Base-by-base conservation (phyloP, 1,140 invertebrate genomes). In the Microplitis demolitor region DNA sequence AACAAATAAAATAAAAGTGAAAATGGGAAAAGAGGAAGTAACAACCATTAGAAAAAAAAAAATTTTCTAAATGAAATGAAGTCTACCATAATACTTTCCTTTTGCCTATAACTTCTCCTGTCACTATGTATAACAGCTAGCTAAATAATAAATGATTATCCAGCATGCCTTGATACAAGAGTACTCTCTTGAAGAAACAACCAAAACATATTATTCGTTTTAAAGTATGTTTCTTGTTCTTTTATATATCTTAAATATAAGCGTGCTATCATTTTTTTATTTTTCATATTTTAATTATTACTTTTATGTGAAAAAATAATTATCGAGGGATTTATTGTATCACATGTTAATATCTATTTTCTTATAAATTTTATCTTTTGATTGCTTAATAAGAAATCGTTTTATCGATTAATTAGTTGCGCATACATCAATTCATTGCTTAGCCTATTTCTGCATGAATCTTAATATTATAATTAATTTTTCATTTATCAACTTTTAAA, bases 101-200 rank as follows among this genome's bases (percentile, higher is more conserved):
- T 80, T 86, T 68, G 66, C 85, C 84, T 85, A 35, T 85, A 87
- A 84, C 86, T 87, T 87, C 86, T 87, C 86, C 86, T 87, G 86
- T 87, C 86, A 87, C 86, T 87, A 87, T 86, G 79, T 83, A 86
- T 87, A 87, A 86, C 84, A 86, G 85, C 85, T 87, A 86, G 85
- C 83, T 85, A 82, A 82, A 63, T 66, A 67, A 74, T 74, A 64
- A 66, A 83, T 81, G 80, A 84, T 85, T 79, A 86, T 84, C 83
- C 82, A 79, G 84, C 85, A 87, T 87, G 85, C 78, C 71, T 77
- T 78, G 37, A 54, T 53, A 54, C 39, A n/a, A 24, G 54, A 69
- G 54, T 45, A 69, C 39, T 31, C n/a, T n/a, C 50, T 56, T 56
- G 24, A 58, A 33, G 33, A 35, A 58, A 53, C 14, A 31, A 34